A percentile compares a stretch with the other conserved stretches of the same genome.
These are phyloP conservation scores for Corythornis leucogaster DNA, from an alignment of 2,797 vertebrate species.

Conservation along the genomic window DNA sequence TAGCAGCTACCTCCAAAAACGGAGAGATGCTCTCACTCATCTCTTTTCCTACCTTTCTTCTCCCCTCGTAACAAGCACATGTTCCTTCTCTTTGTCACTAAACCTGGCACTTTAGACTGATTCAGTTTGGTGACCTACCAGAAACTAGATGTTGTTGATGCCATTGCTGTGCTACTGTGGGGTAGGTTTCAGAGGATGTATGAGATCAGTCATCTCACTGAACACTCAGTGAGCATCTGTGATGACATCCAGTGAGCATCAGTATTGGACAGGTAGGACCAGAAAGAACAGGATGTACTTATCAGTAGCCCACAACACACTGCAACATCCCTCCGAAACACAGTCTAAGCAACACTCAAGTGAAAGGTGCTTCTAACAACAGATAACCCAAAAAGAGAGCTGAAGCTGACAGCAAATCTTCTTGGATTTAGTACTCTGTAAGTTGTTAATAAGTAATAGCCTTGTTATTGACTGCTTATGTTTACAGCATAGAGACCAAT, in stretches of 20 bases:
- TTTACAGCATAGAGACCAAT: not conserved
- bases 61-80: not conserved
- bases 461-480: constrained; percentile 17
- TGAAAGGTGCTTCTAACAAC: not conserved
- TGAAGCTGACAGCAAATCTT: not conserved
- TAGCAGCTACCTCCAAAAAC: not conserved
- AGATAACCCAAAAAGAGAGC: not conserved
- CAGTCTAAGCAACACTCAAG: not conserved
- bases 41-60: not conserved
- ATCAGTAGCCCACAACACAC: rapidly evolving
- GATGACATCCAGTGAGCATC: not conserved
- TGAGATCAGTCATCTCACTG: not conserved
- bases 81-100: not conserved
- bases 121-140: not conserved
- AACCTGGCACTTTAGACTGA: not conserved
- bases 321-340: not conserved
- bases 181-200: not conserved
- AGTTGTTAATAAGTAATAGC: constrained; percentile 22
- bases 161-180: not conserved
- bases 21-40: rapidly evolving
- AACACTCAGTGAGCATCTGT: not conserved
- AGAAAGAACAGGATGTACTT: not conserved
- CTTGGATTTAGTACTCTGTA: not conserved
- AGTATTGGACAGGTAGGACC: not conserved
- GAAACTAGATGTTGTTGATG: not conserved